Evolutionary conservation across 2,888 invertebrate genomes (phyloP).

Genomic region (Seira musarum): DNA sequence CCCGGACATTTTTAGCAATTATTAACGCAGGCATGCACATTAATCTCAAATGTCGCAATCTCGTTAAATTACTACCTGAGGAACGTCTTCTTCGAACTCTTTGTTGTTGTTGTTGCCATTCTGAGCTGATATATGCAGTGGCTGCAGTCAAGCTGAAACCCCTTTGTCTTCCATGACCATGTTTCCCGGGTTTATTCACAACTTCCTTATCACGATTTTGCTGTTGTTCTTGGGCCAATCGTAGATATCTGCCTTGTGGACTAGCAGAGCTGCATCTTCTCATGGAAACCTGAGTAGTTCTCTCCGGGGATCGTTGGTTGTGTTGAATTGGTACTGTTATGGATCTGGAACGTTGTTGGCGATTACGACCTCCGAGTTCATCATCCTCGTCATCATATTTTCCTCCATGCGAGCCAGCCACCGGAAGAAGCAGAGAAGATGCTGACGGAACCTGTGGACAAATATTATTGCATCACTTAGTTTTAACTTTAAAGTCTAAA

Average conservation of each 20-base stretch:
- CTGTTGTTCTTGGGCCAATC: slow-evolving; percentile 39
- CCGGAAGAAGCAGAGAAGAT: slow-evolving; percentile 56
- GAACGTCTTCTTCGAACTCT: slow-evolving; percentile 34
- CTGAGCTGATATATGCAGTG: slow-evolving; percentile 43
- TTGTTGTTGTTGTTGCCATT: slow-evolving; percentile 38
- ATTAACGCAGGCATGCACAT: too few relatives aligned
- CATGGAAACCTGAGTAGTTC: slow-evolving; percentile 34
- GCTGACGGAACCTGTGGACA: slow-evolving; percentile 57
- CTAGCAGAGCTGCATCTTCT: slow-evolving; percentile 58
- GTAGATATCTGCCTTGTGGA: slow-evolving; percentile 50
- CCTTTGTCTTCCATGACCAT: slow-evolving; percentile 33
- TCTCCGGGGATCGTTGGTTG: slow-evolving; percentile 37
- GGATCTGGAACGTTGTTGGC: slow-evolving; percentile 53
- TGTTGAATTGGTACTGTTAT: slow-evolving; percentile 59
- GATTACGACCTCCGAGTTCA: slow-evolving; percentile 37
- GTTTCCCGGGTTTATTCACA: slow-evolving; percentile 35
- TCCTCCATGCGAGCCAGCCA: slow-evolving; percentile 39
- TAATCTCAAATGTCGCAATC: too few relatives aligned
- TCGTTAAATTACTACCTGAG: too few relatives aligned
- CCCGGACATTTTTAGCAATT: too few relatives aligned
- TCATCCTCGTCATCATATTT: slow-evolving; percentile 48
- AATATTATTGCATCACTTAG: not conserved
- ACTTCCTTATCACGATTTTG: slow-evolving; percentile 18
- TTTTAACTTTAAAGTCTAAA: not conserved
- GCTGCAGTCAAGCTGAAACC: slow-evolving; percentile 49